Percentiles rank a stretch among this genome's conserved stretches.
Evolutionary conservation across 2,113 vertebrate species (phyloP).

Genomic region (Daubentonia madagascariensis): DNA sequence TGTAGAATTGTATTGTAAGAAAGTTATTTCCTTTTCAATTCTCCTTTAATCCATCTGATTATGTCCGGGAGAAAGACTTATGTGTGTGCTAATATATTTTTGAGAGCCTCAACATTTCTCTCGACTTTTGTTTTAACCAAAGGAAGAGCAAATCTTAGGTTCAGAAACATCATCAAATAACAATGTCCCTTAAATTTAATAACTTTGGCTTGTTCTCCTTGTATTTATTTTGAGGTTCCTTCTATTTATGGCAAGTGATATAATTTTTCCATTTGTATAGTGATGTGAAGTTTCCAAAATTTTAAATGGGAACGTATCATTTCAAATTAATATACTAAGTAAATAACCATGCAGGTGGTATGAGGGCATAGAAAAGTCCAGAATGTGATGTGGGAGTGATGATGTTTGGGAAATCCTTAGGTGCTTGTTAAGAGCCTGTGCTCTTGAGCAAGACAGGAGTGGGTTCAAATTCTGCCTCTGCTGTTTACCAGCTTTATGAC

Average conservation of each 20-base stretch:
- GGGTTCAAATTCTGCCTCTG: neutral
- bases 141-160: neutral
- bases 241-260: neutral
- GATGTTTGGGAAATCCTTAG: neutral
- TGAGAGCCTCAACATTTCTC: neutral
- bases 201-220: neutral
- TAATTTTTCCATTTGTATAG: neutral
- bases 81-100: neutral
- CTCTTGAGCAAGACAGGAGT: neutral
- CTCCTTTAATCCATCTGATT: neutral
- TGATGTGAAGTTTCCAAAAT: neutral
- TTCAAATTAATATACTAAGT: neutral
- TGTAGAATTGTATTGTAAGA: neutral
- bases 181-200: neutral
- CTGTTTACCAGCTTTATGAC: neutral
- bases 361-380: neutral
- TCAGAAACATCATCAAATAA: neutral
- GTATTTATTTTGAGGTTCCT: constrained; percentile 15
- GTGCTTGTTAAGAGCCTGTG: neutral
- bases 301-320: neutral
- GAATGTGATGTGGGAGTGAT: neutral
- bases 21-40: neutral
- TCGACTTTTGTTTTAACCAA: neutral
- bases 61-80: neutral
- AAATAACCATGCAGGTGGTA: neutral